These are phyloP conservation scores for Cyclopterus lumpus DNA, from an alignment of 2,797 vertebrate genomes.

Conservation along the genomic window DNA sequence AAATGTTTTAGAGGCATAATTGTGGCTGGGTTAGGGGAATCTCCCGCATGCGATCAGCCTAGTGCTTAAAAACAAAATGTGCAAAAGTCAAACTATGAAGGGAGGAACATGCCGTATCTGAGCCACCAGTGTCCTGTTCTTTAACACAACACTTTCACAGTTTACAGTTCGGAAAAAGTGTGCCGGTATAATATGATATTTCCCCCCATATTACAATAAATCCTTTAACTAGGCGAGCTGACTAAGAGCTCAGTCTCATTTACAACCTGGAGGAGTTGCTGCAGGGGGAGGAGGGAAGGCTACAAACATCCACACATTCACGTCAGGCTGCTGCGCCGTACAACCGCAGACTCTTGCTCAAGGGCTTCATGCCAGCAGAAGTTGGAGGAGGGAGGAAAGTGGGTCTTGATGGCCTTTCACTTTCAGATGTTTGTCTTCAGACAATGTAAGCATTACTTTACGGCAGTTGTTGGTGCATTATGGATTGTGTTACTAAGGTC, in stretches of 20 bases:
- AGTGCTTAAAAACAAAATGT: conserved; percentile 33
- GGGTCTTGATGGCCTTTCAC: conserved; percentile 33
- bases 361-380: conserved; percentile 53
- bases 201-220: conserved; percentile 41
- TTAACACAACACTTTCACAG: conserved; percentile 24
- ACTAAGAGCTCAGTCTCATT: conserved; percentile 54
- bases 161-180: conserved; percentile 4
- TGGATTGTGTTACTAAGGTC: not conserved
- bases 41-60: conserved; percentile 25
- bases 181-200: conserved; percentile 26
- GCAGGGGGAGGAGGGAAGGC: conserved; percentile 17
- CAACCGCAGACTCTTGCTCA: conserved; percentile 63
- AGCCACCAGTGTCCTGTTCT: conserved; percentile 10
- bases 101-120: not conserved
- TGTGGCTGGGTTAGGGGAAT: conserved; percentile 28
- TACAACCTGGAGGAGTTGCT: conserved; percentile 46
- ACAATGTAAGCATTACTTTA: conserved; percentile 4
- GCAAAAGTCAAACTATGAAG: conserved; percentile 14
- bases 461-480: not conserved
- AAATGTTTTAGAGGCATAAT: conserved; percentile 22
- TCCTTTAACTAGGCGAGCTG: conserved; percentile 44
- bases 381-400: conserved; percentile 17
- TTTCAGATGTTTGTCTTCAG: conserved; percentile 33
- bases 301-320: conserved; percentile 63
- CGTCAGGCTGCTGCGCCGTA: conserved; percentile 32